A percentile compares a stretch with the other conserved stretches of the same genome.
phyloP scores from a whole-genome alignment of 2,888 invertebrate species.

The Hypercompe scribonia region DNA sequence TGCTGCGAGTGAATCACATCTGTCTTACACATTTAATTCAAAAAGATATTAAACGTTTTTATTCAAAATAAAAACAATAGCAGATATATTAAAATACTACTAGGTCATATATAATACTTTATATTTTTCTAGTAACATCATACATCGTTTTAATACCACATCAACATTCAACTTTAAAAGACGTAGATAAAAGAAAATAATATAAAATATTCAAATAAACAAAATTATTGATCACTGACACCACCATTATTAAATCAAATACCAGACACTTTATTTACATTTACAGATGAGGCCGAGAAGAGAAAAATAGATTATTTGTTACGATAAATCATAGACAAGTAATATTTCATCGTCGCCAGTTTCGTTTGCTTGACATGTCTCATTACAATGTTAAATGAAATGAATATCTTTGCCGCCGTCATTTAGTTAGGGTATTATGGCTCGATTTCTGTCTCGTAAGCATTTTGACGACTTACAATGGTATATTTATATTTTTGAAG shows the following conservation, averaged over 20 bases:
- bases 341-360: constrained; percentile 68
- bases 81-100: background rate
- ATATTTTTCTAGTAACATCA: constrained; percentile 4
- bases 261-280: constrained; percentile 79
- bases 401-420: constrained; percentile 60
- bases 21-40: background rate
- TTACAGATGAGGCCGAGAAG: constrained; percentile 64
- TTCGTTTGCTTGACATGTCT: constrained; percentile 59
- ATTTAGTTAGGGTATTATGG: constrained; percentile 11
- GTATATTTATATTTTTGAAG: background rate
- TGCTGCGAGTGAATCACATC: no score
- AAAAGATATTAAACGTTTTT: background rate
- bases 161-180: constrained; percentile 12
- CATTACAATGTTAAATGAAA: constrained; percentile 75
- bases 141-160: background rate
- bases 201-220: constrained; percentile 65
- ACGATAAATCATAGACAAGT: constrained; percentile 74
- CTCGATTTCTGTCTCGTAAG: background rate
- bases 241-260: constrained; percentile 75
- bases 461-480: background rate
- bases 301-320: constrained; percentile 75
- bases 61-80: background rate
- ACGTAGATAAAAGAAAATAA: constrained; percentile 26
- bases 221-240: constrained; percentile 57
- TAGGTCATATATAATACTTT: background rate